A percentile compares a stretch with the other conserved stretches of the same genome.
These are phyloP conservation scores for Orthonyx spaldingii DNA, from an alignment of 2,113 vertebrate genomes.

Conservation along the genomic window DNA sequence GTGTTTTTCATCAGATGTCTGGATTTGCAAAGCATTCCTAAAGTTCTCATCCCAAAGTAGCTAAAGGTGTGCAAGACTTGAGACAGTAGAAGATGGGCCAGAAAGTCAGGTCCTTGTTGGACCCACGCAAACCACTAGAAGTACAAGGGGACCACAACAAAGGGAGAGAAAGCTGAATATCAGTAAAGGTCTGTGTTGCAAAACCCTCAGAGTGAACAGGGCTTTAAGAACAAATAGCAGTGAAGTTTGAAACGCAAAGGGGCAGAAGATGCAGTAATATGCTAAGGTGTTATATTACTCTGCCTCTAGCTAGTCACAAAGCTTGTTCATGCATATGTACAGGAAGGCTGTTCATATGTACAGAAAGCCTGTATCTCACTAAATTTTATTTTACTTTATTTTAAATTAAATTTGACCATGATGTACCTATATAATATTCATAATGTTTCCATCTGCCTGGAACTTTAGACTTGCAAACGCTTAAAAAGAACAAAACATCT, in stretches of 20 bases:
- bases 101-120: background rate
- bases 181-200: background rate
- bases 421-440: background rate
- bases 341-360: background rate
- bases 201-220: background rate
- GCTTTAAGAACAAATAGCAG: background rate
- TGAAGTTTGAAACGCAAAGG: background rate
- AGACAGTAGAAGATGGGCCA: background rate
- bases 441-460: background rate
- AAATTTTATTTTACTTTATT: background rate
- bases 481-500: constrained; percentile 10
- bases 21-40: background rate
- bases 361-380: background rate
- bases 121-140: background rate
- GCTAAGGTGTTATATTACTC: background rate
- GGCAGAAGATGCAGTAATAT: background rate
- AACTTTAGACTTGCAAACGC: background rate
- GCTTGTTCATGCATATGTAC: background rate
- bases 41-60: background rate
- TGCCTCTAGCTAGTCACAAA: background rate
- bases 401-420: background rate
- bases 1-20: background rate
- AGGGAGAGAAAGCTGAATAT: background rate
- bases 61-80: background rate
- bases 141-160: background rate